Evolutionary conservation across 2,888 invertebrate species (phyloP).

Genomic region (Drosophila austrosaltans): DNA sequence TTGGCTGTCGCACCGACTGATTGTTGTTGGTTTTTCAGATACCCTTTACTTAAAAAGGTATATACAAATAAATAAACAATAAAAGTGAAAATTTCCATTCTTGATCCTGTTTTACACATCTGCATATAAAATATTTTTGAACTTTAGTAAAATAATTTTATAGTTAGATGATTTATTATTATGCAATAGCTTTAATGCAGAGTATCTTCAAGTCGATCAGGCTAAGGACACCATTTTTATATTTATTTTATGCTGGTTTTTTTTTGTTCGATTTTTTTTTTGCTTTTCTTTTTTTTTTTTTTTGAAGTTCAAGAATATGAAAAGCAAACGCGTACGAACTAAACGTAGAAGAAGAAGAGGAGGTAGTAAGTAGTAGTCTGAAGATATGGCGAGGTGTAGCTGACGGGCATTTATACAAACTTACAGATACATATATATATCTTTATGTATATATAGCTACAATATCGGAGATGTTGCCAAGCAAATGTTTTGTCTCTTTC

Average conservation of each 20-base stretch:
- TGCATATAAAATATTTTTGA: too few relatives aligned
- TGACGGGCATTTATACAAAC: constrained; percentile 3
- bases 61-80: background rate
- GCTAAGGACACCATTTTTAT: constrained; percentile 17
- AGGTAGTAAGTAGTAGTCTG: constrained; percentile 23
- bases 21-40: constrained; percentile 39
- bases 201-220: background rate
- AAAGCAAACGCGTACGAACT: constrained; percentile 71
- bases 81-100: too few relatives aligned
- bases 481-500: constrained; percentile 35
- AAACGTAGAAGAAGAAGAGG: constrained; percentile 54
- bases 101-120: background rate
- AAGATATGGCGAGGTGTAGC: background rate
- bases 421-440: constrained; percentile 20
- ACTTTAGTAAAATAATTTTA: too few relatives aligned
- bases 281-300: constrained; percentile 52
- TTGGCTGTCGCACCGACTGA: constrained; percentile 67
- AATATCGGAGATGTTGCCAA: constrained; percentile 13
- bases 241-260: constrained; percentile 72
- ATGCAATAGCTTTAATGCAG: background rate
- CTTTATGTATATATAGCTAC: constrained; percentile 11
- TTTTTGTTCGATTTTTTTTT: constrained; percentile 44
- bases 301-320: constrained; percentile 79
- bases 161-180: too few relatives aligned
- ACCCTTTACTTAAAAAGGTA: background rate